phyloP scores from a whole-genome alignment of 2,113 vertebrate genomes.

The Myrmecophaga tridactyla region DNA sequence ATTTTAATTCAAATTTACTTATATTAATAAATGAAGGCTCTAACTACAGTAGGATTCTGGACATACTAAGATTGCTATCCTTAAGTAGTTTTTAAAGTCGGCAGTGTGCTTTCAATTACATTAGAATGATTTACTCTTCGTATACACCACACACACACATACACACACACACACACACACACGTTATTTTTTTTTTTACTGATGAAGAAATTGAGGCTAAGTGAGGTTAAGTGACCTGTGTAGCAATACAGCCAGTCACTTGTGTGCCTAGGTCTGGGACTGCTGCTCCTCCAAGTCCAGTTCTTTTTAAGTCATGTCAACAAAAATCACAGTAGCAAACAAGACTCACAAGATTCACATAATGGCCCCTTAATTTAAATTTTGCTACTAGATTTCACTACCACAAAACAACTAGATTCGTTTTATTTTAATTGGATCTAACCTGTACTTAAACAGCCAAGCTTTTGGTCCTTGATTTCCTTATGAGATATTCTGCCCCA shows the following conservation, averaged over 20 bases:
- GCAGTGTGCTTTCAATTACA: not conserved
- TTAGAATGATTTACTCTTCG: not conserved
- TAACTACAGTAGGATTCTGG: conserved; percentile 3
- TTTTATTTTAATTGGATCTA: not conserved
- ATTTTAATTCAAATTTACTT: conserved; percentile 49
- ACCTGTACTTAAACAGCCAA: conserved; percentile 21
- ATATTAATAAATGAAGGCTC: not conserved
- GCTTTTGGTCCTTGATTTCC: not conserved
- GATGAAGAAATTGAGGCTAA: not conserved
- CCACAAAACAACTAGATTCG: not conserved
- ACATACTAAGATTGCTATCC: conserved; percentile 2
- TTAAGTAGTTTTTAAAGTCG: not conserved
- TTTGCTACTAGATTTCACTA: not conserved
- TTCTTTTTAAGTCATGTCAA: not conserved
- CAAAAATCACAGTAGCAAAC: not conserved
- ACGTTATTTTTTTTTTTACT: not conserved
- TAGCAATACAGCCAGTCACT: not conserved
- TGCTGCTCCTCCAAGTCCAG: not conserved
- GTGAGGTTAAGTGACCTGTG: not conserved
- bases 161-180: not conserved
- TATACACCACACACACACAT: not conserved
- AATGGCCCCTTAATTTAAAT: not conserved
- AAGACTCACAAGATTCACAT: not conserved
- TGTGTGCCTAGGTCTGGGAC: not conserved
- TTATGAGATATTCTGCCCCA: not conserved